phyloP scores from a whole-genome alignment of 2,797 vertebrate species.

The Pogoniulus pusillus region DNA sequence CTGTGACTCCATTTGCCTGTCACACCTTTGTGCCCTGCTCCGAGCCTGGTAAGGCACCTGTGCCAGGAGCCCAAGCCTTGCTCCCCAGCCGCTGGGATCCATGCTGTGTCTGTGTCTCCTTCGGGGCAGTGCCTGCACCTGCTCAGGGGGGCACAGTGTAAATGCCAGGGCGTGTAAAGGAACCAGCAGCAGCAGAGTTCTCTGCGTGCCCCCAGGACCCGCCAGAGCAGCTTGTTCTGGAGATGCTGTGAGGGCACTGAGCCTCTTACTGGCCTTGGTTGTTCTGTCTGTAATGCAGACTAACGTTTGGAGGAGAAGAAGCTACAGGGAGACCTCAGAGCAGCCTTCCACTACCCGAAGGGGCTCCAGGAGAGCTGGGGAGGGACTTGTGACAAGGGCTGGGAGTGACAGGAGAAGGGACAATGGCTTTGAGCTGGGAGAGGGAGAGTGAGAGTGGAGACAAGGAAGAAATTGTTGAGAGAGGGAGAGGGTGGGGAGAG shows the following conservation, averaged over 20 bases:
- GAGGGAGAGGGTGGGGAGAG: too few relatives aligned
- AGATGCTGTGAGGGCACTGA: not conserved
- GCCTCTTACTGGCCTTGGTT: slow-evolving; percentile 4
- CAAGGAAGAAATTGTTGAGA: too few relatives aligned
- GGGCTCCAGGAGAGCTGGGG: too few relatives aligned
- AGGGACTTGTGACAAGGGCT: too few relatives aligned
- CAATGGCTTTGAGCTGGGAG: too few relatives aligned
- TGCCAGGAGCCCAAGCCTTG: not conserved
- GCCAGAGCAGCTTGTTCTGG: not conserved
- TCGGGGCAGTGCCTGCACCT: not conserved
- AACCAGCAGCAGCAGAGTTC: not conserved
- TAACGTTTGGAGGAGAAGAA: not conserved
- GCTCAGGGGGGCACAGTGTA: not conserved
- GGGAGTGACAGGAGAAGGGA: too few relatives aligned
- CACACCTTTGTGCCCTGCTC: not conserved
- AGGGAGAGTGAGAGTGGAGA: too few relatives aligned
- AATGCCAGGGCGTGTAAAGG: slow-evolving; percentile 5
- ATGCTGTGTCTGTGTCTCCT: not conserved
- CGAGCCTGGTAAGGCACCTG: not conserved
- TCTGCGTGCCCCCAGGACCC: not conserved
- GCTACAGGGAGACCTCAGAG: too few relatives aligned
- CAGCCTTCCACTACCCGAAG: too few relatives aligned
- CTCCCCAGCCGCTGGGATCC: not conserved
- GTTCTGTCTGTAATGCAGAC: not conserved
- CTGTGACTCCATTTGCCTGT: not conserved